Base-by-base conservation (phyloP, 1,140 invertebrate genomes). In the Lasaia peninsularis region DNA sequence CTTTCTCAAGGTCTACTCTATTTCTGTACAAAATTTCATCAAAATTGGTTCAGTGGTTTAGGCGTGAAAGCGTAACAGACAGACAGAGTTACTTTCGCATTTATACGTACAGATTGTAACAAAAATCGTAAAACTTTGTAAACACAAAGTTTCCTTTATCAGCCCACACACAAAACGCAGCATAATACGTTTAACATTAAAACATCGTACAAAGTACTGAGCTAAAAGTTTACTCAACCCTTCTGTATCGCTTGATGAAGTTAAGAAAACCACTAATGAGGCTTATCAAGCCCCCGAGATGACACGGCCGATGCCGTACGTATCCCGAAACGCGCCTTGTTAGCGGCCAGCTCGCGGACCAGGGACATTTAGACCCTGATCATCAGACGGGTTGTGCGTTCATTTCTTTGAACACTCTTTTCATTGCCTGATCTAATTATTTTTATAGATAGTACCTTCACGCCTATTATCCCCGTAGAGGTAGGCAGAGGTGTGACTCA, bases 201-300 rank as follows among this genome's bases (percentile, higher is more conserved):
- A 40, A 14, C 9, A 2, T 10, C 8, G 14, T 14, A 9, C 35
- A 9, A 16, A 40, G 12, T 40, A 16, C 24, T 28, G 2, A 40
- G 31, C 49, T 9, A 12, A 14, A 51, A 24, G 49, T 31, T 31
- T 31, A 51, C 28, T 51, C 28, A 51, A 24, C 28, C 60, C 60
- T 60, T 60, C 58, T 51, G 62, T 74, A 76, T 80, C 75, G 57
- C 59, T 65, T 77, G 75, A 80, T 77, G 75, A 78, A 80, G 77
- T 75, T 78, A 74, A 75, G 67, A 71, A 63, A 59, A 62, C 56
- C 67, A 54, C 80, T 83, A 80, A 83, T 83, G 80, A 80, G 78
- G 59, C 66, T 79, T 83, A 80, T 80, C 80, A 62, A 53, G 31
- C 44, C 21, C 48, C 53, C 56, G 62, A 65, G 76, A 80, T 80